A percentile compares a stretch with the other conserved stretches of the same genome.
Conservation (phyloP, 2,797 vertebrate species). For the Lerista edwardsae region DNA sequence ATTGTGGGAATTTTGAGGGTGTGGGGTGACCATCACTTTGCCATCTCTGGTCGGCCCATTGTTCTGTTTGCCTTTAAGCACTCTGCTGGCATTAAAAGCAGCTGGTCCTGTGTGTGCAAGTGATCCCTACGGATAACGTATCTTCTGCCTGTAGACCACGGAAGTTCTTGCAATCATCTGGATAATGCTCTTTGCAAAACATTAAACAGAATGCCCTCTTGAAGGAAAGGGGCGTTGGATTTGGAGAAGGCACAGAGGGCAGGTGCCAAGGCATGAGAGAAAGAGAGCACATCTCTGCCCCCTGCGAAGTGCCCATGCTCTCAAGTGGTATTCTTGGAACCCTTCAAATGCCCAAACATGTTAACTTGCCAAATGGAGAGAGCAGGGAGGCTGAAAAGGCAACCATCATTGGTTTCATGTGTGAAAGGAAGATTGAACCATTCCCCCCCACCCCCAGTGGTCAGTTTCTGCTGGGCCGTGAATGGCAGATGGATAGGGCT, state of each 20-base stretch:
- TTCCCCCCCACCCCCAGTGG: too few relatives aligned
- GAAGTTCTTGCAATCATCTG: neutral
- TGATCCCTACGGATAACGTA: conserved; percentile 38
- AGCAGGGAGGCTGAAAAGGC: too few relatives aligned
- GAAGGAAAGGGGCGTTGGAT: neutral
- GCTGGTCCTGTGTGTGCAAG: conserved; percentile 34
- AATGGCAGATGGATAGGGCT: too few relatives aligned
- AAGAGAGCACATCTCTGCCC: too few relatives aligned
- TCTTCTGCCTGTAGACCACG: neutral
- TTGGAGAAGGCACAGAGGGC: neutral
- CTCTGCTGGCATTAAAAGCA: conserved; percentile 32
- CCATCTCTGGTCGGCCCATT: conserved; percentile 26
- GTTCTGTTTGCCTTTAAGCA: conserved; percentile 28
- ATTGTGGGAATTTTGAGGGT: conserved; percentile 42
- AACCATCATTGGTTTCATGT: neutral
- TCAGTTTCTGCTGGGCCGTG: too few relatives aligned
- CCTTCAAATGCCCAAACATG: neutral
- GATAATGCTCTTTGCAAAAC: neutral
- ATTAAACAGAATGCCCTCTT: neutral
- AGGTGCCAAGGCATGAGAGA: neutral
- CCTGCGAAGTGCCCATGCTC: neutral
- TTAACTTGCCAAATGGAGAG: too few relatives aligned
- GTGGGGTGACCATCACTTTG: conserved; percentile 23
- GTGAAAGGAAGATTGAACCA: neutral
- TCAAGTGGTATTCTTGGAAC: neutral